Evolutionary conservation across 2,888 invertebrate species (phyloP).

Genomic region (Macroteleia sp.): DNA sequence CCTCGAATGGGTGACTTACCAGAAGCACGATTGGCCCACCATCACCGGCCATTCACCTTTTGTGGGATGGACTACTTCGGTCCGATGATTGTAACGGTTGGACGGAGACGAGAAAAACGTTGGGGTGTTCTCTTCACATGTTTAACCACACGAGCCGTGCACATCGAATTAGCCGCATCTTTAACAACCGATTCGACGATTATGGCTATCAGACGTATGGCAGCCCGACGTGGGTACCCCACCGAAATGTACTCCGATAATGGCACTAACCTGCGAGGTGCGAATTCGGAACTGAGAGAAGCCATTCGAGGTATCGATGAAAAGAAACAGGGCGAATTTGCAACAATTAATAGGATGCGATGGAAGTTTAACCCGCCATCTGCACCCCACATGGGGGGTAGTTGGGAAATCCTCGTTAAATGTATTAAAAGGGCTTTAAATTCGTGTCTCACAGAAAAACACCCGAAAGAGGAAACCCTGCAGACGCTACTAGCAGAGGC

Average conservation of each 20-base stretch:
- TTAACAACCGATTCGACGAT: too few species aligned
- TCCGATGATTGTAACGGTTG: too few species aligned
- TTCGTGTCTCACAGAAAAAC: neutral
- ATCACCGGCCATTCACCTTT: neutral
- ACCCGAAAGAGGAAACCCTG: neutral
- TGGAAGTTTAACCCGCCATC: neutral
- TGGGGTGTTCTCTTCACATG: conserved; percentile 67
- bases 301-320: too few species aligned
- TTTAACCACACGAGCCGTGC: conserved; percentile 61
- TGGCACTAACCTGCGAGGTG: too few species aligned
- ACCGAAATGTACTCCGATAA: too few species aligned
- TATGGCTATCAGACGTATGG: too few species aligned
- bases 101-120: too few species aligned
- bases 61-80: neutral
- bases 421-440: neutral
- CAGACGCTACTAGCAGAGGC: neutral
- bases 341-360: too few species aligned
- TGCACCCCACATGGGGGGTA: neutral
- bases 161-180: conserved; percentile 49
- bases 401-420: neutral
- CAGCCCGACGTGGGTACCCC: too few species aligned
- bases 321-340: too few species aligned
- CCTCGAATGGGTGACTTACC: conserved; percentile 7
- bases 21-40: neutral
- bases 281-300: too few species aligned